Base-by-base conservation (phyloP, 2,888 invertebrate species). In the Drosophila kanekoi region DNA sequence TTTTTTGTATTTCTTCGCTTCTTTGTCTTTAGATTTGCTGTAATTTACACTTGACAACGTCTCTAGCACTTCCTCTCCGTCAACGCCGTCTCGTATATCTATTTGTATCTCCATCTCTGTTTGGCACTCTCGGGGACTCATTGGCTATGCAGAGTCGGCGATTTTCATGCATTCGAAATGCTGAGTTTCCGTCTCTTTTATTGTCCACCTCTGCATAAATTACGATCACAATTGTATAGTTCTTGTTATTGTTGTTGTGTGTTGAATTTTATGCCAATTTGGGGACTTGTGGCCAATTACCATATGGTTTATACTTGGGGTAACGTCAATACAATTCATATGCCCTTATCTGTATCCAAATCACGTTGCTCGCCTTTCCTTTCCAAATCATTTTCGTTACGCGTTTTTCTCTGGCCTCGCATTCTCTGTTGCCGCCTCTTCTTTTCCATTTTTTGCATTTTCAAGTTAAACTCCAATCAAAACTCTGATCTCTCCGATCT, bases 11-110 rank as follows among this genome's bases (percentile, higher is more conserved):
- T 64, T 59, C 32, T 52, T 33, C 6, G 13, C 9, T 20, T n/a
- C 45, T 54, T 53, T 61, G 49, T 64, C 56, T 66, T 47, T 38
- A 28, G 28, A 28, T 28, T 28, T 28, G 28, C 28, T 45, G 63
- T 71, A 65, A 77, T 85, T 83, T 82, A 67, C 86, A 81, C 80
- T 81, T 81, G 81, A 83, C 74, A 65, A 58, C 47, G 51, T 63
- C 63, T 60, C 51, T 33, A 52, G 28, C 58, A 58, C 53, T 63
- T 68, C 54, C 67, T 76, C 67, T 47, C 44, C 57, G 43, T 20
- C 44, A 61, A n/a, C 47, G 40, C 13, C 61, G 11, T 59, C 53
- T 28, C 41, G 40, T 14, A 20, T 33, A 48, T 41, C 33, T 45
- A 33, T 44, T 23, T 54, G 32, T 47, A 35, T 48, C 37, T 57